Evolutionary conservation across 2,797 vertebrate genomes (phyloP).

Genomic region (Netta rufina): DNA sequence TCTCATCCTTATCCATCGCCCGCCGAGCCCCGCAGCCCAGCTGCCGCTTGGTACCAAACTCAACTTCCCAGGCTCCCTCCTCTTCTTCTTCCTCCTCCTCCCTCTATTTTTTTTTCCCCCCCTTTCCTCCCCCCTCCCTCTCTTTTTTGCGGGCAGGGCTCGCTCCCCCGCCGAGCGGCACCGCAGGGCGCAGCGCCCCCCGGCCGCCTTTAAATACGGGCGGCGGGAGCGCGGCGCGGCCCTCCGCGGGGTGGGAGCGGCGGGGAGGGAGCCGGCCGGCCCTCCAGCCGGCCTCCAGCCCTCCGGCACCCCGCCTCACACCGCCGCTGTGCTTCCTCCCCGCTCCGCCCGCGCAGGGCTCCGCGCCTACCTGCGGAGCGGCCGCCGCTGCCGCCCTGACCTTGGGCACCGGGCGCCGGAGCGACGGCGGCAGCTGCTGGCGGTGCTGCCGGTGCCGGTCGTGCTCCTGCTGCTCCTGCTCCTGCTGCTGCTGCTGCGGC

Average conservation of each 20-base stretch:
- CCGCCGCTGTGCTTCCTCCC: not conserved
- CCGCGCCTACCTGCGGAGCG: not conserved
- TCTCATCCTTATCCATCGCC: constrained; percentile 70
- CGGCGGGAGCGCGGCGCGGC: constrained; percentile 19
- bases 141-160: not conserved
- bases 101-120: too few relatives aligned
- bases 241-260: not conserved
- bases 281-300: not conserved
- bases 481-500: not conserved
- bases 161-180: not conserved
- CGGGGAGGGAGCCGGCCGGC: too few relatives aligned
- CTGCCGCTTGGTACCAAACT: constrained; percentile 13
- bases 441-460: too few relatives aligned
- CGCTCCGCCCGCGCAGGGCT: not conserved
- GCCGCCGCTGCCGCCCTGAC: not conserved
- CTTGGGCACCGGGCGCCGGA: not conserved
- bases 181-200: constrained; percentile 1
- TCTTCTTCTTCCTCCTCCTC: not conserved
- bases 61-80: constrained; percentile 23
- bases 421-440: constrained; percentile 47
- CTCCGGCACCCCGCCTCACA: not conserved
- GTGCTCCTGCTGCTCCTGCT: too few relatives aligned
- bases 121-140: too few relatives aligned
- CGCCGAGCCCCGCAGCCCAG: not conserved
- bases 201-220: constrained; percentile 41